A percentile compares a stretch with the other conserved stretches of the same genome.
These are phyloP conservation scores for Amitus sp. DNA, from an alignment of 2,888 invertebrate species.

Conservation along the genomic window DNA sequence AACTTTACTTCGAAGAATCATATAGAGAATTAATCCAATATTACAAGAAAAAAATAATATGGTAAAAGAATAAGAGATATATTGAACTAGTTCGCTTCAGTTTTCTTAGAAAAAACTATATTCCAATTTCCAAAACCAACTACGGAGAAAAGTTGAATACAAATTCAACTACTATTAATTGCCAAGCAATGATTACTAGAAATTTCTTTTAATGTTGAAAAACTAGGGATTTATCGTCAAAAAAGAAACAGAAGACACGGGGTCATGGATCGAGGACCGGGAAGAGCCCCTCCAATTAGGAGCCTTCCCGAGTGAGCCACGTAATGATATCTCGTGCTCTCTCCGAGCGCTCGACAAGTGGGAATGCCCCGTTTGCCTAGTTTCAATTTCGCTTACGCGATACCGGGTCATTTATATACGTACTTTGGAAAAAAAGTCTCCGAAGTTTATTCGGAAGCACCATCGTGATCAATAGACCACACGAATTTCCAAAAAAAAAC, in stretches of 20 bases:
- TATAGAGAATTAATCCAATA: too few species aligned
- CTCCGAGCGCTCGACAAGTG: constrained; percentile 10
- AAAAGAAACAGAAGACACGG: constrained; percentile 31
- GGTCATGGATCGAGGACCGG: constrained; percentile 24
- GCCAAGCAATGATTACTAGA: too few species aligned
- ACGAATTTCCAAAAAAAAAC: too few species aligned
- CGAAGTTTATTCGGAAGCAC: not conserved
- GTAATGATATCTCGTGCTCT: constrained; percentile 19
- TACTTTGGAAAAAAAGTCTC: not conserved
- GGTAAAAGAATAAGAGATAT: too few species aligned
- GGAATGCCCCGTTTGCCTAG: constrained; percentile 21
- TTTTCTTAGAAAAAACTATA: too few species aligned
- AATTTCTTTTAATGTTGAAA: too few species aligned
- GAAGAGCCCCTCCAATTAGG: constrained; percentile 46
- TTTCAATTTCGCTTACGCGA: constrained; percentile 21
- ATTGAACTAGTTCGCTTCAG: too few species aligned
- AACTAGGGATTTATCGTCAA: constrained; percentile 33
- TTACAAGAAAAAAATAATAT: too few species aligned
- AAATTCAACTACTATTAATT: too few species aligned
- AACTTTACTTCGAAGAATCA: too few species aligned
- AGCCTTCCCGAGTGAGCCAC: constrained; percentile 23
- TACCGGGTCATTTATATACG: not conserved
- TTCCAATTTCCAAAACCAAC: too few species aligned
- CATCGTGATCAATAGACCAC: not conserved
- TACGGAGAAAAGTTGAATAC: too few species aligned